Base-by-base conservation (phyloP, 2,888 invertebrate genomes). In the Scaptodrosophila latifasciaeformis region DNA sequence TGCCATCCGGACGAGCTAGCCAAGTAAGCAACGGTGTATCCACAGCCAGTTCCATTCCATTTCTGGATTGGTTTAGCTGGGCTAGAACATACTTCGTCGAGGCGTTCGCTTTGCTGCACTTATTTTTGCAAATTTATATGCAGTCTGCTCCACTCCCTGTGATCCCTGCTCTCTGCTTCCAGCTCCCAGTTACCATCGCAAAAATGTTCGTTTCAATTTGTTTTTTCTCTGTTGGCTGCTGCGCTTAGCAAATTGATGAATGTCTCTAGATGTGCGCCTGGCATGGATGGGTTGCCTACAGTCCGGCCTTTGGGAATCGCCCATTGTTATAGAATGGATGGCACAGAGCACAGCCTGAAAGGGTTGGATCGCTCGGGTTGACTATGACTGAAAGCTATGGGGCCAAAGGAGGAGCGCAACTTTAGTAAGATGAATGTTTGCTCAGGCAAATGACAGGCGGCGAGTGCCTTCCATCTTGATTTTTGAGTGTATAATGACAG, bases 401-500 rank as follows among this genome's bases (percentile, higher is more conserved):
- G n/a, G n/a, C n/a, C n/a, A n/a, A n/a, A n/a, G n/a, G n/a, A n/a
- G n/a, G n/a, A n/a, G n/a, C n/a, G n/a, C n/a, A 70, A 78, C 65
- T 78, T 75, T 75, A 78, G 71, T 62, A 65, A 68, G 79, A 78
- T 75, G 72, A 78, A 71, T 78, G 71, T 68, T 71, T 62, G 72
- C 19, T 54, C 56, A 62, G 79, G 76, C 65, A 71, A 71, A 78
- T 78, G 76, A 78, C 78, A 78, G 78, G 59, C 72, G 61, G 66
- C 62, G 66, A 59, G 44, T 61, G 76, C 59, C 65, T 75, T 67
- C 70, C 65, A 71, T 78, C 72, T 78, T 78, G 76, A 71, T 78
- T 71, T 76, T 71, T 78, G 79, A 71, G 71, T 62, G 69, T 72
- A 71, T 71, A 78, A 78, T 78, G 79, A 78, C 76, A 71, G 68